Conservation (phyloP, 2,797 vertebrate genomes). For the Spinibarbus caldwelli region DNA sequence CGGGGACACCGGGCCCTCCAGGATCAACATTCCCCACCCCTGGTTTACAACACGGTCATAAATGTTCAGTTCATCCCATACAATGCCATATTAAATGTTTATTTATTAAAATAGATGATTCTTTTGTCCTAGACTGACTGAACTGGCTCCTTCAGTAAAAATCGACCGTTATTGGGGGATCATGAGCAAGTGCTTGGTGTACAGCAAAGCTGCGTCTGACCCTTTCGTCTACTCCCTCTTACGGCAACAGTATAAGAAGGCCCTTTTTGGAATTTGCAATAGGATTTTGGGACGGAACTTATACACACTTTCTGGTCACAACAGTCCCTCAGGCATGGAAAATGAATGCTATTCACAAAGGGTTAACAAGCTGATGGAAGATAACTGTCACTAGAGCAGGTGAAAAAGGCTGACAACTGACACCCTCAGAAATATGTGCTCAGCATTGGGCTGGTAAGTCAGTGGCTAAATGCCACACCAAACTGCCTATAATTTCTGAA, state of each 20-base stretch:
- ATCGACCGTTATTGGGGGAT: conserved; percentile 82
- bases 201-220: conserved; percentile 81
- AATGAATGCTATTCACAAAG: conserved; percentile 72
- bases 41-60: neutral
- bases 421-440: neutral
- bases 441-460: neutral
- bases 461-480: neutral
- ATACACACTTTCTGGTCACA: conserved; percentile 75
- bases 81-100: neutral
- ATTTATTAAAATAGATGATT: neutral
- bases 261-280: conserved; percentile 75
- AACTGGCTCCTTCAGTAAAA: conserved; percentile 77
- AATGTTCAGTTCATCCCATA: neutral
- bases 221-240: conserved; percentile 84
- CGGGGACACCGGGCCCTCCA: too few relatives aligned
- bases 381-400: neutral
- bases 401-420: neutral
- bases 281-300: conserved; percentile 74
- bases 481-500: conserved; percentile 3
- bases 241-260: conserved; percentile 81
- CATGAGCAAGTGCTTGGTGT: conserved; percentile 81
- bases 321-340: conserved; percentile 79
- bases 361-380: conserved; percentile 60
- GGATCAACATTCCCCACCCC: too few relatives aligned
- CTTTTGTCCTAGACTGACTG: conserved; percentile 75